Percentiles rank a stretch among this genome's conserved stretches.
Conservation (phyloP, 2,888 invertebrate species). For the Spicauda simplicius region DNA sequence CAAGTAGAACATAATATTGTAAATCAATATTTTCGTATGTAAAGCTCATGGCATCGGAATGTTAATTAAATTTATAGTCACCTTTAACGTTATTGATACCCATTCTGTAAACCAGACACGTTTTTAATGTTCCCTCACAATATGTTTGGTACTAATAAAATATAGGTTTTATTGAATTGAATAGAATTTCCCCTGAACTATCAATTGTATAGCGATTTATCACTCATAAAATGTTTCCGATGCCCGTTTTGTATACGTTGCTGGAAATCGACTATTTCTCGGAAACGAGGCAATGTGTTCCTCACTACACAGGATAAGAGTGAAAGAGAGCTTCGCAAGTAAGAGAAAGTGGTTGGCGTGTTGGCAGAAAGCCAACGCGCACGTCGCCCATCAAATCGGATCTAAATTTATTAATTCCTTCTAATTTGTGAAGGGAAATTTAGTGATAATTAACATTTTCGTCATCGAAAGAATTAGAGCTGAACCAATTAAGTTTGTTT, state of each 20-base stretch:
- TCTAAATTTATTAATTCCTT: slow-evolving; percentile 71
- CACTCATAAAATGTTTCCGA: slow-evolving; percentile 76
- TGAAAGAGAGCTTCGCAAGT: slow-evolving; percentile 58
- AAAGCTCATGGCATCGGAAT: neutral
- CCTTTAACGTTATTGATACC: neutral
- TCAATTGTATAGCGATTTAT: slow-evolving; percentile 64
- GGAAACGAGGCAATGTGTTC: slow-evolving; percentile 75
- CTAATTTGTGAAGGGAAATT: slow-evolving; percentile 75
- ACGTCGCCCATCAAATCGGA: slow-evolving; percentile 61
- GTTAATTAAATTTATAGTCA: neutral
- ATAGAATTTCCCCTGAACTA: slow-evolving; percentile 49
- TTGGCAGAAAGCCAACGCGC: slow-evolving; percentile 68
- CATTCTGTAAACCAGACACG: slow-evolving; percentile 9
- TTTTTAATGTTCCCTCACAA: slow-evolving; percentile 1
- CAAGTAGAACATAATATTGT: too few species aligned
- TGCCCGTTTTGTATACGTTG: slow-evolving; percentile 63
- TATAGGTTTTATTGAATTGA: slow-evolving; percentile 33
- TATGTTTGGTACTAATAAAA: slow-evolving; percentile 9
- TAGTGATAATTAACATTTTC: slow-evolving; percentile 73
- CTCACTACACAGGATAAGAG: slow-evolving; percentile 54
- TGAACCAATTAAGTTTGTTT: slow-evolving; percentile 57
- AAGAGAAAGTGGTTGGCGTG: slow-evolving; percentile 63
- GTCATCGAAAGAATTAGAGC: slow-evolving; percentile 71
- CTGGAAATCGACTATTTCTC: slow-evolving; percentile 73
- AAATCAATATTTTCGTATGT: too few species aligned